These are phyloP conservation scores for Rachycentron canadum DNA, from an alignment of 2,797 vertebrate genomes.

Conservation along the genomic window DNA sequence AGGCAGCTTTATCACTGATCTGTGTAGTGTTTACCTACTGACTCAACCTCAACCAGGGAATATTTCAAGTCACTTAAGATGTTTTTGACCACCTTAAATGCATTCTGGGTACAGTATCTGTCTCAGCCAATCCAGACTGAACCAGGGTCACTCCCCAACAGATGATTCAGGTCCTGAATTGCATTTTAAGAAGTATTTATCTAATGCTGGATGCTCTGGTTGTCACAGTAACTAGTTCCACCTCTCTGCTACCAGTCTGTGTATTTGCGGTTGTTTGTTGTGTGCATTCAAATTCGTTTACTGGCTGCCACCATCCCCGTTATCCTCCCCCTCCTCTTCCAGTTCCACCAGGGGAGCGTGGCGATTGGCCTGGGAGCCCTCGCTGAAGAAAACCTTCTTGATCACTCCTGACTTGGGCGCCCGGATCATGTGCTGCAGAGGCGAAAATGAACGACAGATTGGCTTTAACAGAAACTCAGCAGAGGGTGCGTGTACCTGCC, in stretches of 20 bases:
- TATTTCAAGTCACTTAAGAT: no score
- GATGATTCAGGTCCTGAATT: constrained; percentile 4
- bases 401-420: constrained; percentile 92
- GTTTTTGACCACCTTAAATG: background rate
- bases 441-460: background rate
- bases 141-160: background rate
- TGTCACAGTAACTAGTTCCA: constrained; percentile 7
- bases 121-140: constrained; percentile 25
- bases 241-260: constrained; percentile 13
- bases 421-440: constrained; percentile 91
- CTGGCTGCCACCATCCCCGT: constrained; percentile 37
- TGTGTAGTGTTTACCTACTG: background rate
- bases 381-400: constrained; percentile 92
- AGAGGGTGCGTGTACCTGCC: background rate
- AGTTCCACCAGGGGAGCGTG: constrained; percentile 91
- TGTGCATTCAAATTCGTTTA: constrained; percentile 23
- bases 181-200: background rate
- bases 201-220: background rate
- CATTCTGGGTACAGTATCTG: background rate
- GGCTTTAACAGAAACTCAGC: background rate
- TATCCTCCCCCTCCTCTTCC: constrained; percentile 82
- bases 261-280: background rate
- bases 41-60: background rate
- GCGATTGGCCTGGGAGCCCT: constrained; percentile 93
- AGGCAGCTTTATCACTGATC: constrained; percentile 17